A percentile compares a stretch with the other conserved stretches of the same genome.
phyloP scores from a whole-genome alignment of 2,797 vertebrate genomes.

The Phylloscopus collybita region DNA sequence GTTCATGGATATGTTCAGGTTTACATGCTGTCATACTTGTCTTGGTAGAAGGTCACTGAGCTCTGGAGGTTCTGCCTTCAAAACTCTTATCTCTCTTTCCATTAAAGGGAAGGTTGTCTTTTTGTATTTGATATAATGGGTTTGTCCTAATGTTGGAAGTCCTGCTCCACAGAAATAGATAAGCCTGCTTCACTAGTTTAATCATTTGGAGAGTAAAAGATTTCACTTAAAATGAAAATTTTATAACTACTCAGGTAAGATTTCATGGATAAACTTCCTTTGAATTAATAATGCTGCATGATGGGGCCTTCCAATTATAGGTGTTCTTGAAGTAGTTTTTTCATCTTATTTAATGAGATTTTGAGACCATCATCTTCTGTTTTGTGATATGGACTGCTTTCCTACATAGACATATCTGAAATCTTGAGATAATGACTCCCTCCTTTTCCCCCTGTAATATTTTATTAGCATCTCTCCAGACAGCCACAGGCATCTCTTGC shows the following conservation, averaged over 20 bases:
- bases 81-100: not conserved
- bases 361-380: not conserved
- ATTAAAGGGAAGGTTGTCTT: not conserved
- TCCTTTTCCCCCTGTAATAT: not conserved
- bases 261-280: not conserved
- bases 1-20: not conserved
- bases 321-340: not conserved
- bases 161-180: not conserved
- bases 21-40: not conserved
- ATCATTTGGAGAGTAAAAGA: not conserved
- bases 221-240: not conserved
- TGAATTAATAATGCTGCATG: not conserved
- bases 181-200: not conserved
- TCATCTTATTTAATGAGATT: not conserved
- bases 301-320: not conserved
- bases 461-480: not conserved
- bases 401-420: not conserved
- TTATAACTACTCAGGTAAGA: not conserved
- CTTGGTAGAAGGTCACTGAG: not conserved
- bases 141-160: not conserved
- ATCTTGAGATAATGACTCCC: not conserved
- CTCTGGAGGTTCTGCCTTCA: not conserved
- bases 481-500: not conserved
- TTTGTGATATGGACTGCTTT: not conserved
- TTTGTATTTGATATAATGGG: not conserved